Base-by-base conservation (phyloP, 2,888 invertebrate genomes). In the Steinernema hermaphroditum region DNA sequence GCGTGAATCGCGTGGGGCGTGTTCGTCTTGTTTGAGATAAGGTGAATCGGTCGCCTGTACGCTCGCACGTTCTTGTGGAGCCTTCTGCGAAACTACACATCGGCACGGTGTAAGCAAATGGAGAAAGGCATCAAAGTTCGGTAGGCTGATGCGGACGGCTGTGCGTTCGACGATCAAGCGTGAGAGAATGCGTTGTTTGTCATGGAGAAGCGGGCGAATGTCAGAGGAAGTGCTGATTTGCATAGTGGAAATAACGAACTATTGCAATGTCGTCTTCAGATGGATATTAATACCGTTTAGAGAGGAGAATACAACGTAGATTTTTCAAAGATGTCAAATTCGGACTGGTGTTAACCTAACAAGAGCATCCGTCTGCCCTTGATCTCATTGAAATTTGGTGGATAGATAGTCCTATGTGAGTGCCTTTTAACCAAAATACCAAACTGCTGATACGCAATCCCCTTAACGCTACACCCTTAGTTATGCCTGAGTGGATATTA, bases 1-100 rank as follows among this genome's bases (percentile, higher is more conserved):
- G 27, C 19, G 54, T 54, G 27, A 54, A 54, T 54, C 19, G 27
- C 54, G 54, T 24, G n/a, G 54, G 54, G 54, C 54, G 54, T 14
- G 54, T 16, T 22, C 22, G 16, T 27, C 54, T n/a, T 8, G 12
- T 24, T 4, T 2, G 54, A 2, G 54, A 54, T 54, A 54, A 54
- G 54, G 27, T 19, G 4, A 16, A n/a, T 19, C 22, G n/a, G 46
- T 16, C 46, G n/a, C 6, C 6, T 46, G n/a, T 16, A 6, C 22
- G 9, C 9, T 16, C n/a, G 46, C 46, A 54, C 54, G 27, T 27
- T 4, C 2, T 8, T 14, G 24, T 14, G 54, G 16, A 24, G 19
- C 27, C 27, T 27, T 27, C 54, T 27, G 54, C 54, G 27, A 54
- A 27, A 27, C 54, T 54, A 54, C 46, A 46, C 46, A 46, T 41